Conservation (phyloP, 1,140 invertebrate species). For the Monochamus saltuarius region DNA sequence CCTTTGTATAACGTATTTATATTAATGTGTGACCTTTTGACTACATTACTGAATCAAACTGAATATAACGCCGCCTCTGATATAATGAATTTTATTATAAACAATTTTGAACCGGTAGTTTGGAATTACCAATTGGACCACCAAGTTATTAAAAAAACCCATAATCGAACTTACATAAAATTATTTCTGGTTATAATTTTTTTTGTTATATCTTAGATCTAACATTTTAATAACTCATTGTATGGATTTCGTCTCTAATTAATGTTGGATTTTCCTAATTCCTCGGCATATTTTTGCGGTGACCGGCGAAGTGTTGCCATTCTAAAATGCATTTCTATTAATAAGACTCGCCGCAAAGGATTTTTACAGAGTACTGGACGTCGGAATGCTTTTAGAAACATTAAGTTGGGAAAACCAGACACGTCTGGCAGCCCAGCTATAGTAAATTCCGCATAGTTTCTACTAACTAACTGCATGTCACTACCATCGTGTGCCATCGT, state of each 20-base stretch:
- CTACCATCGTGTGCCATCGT: background rate
- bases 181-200: no score
- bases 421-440: conserved; percentile 26
- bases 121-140: no score
- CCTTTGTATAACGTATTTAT: no score
- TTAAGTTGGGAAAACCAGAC: conserved; percentile 39
- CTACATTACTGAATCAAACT: no score
- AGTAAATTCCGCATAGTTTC: conserved; percentile 40
- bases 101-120: no score
- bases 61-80: no score
- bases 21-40: no score
- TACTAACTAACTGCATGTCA: conserved; percentile 9
- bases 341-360: conserved; percentile 6
- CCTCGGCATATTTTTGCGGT: background rate
- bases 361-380: conserved; percentile 16
- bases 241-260: conserved; percentile 9
- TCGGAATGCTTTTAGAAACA: conserved; percentile 24
- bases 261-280: conserved; percentile 23
- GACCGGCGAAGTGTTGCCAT: conserved; percentile 4
- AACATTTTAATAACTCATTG: background rate
- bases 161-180: no score
- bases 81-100: no score
- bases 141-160: no score
- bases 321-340: conserved; percentile 21
- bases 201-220: background rate